phyloP scores from a whole-genome alignment of 2,797 vertebrate species.

The Phalloptychus januarius region DNA sequence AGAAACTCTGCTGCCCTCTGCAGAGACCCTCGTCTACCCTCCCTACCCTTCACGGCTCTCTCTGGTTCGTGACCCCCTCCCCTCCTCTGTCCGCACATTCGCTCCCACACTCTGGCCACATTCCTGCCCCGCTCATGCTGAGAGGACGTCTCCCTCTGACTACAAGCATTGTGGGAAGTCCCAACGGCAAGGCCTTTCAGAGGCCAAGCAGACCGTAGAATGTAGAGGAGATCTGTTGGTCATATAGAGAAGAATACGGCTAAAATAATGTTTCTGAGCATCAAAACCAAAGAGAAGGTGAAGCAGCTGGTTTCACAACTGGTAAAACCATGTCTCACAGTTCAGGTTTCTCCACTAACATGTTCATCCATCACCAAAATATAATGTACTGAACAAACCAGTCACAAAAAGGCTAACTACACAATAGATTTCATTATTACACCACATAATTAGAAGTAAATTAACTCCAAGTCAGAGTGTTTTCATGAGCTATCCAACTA shows the following conservation, averaged over 20 bases:
- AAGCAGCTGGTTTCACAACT: conserved; percentile 24
- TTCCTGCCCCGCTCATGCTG: conserved; percentile 78
- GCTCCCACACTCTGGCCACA: conserved; percentile 78
- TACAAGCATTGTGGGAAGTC: conserved; percentile 80
- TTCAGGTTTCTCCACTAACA: conserved; percentile 32
- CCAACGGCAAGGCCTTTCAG: conserved; percentile 60
- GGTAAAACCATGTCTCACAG: conserved; percentile 36
- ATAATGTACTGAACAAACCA: conserved; percentile 19
- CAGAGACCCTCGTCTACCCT: conserved; percentile 56
- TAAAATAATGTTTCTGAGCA: conserved; percentile 22
- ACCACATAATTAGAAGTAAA: conserved; percentile 55
- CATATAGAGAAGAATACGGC: conserved; percentile 22
- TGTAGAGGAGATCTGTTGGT: conserved; percentile 31
- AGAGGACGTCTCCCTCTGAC: conserved; percentile 77
- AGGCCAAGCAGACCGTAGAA: conserved; percentile 47
- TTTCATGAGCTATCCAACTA: conserved; percentile 71
- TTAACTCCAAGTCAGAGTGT: conserved; percentile 47
- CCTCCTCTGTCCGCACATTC: conserved; percentile 60
- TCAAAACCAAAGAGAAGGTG: conserved; percentile 17
- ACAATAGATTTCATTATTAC: conserved; percentile 25
- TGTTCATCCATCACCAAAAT: background rate
- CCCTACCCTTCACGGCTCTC: conserved; percentile 64
- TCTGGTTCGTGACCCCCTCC: conserved; percentile 71
- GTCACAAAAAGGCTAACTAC: conserved; percentile 4
- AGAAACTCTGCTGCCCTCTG: conserved; percentile 56